These are phyloP conservation scores for Acyrthosiphon pisum DNA, from an alignment of 1,140 invertebrate species.

Conservation along the genomic window DNA sequence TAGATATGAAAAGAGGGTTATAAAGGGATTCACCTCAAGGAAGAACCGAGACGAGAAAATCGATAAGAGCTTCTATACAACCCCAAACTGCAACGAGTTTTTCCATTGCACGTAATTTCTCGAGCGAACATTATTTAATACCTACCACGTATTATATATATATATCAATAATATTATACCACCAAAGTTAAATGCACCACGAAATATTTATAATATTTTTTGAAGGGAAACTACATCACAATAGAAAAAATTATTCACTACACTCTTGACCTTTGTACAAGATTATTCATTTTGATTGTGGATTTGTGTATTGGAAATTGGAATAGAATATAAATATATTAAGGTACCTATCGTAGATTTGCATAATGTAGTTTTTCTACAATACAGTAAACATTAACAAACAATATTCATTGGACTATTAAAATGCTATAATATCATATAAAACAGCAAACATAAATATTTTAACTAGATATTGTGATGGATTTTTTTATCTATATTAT, in stretches of 20 bases:
- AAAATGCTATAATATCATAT: background rate
- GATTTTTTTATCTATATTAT: background rate
- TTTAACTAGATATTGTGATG: background rate
- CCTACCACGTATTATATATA: background rate
- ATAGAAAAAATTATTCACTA: background rate
- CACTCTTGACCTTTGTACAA: background rate
- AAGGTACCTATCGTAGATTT: background rate
- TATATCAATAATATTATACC: background rate
- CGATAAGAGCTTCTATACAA: conserved; percentile 27
- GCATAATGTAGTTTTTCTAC: background rate
- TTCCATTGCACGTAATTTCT: conserved; percentile 24
- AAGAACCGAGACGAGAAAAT: conserved; percentile 38
- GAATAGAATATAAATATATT: background rate
- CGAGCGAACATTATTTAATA: conserved; percentile 42
- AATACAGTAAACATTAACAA: background rate
- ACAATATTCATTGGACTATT: background rate
- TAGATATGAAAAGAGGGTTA: conserved; percentile 23
- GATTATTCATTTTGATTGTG: background rate
- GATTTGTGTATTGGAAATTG: background rate
- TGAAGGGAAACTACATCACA: background rate
- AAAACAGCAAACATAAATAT: background rate
- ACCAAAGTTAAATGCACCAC: background rate
- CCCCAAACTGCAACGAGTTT: conserved; percentile 36
- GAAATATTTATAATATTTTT: conserved; percentile 24
- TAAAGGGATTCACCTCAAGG: conserved; percentile 46